These are phyloP conservation scores for Chrysolophus pictus DNA, from an alignment of 2,797 vertebrate genomes.

Conservation along the genomic window DNA sequence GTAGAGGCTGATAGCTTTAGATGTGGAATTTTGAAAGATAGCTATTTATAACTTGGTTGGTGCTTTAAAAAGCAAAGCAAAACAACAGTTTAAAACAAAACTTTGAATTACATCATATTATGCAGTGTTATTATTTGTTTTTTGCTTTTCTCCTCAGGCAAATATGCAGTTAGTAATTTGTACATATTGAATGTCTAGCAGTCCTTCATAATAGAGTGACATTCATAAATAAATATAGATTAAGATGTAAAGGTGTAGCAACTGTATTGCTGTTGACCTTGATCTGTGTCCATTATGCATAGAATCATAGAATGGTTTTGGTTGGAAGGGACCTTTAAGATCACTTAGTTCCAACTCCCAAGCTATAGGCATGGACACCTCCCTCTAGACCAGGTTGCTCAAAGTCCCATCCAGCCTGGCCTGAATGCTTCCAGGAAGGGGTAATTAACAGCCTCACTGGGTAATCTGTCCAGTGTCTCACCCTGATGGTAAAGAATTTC, in stretches of 20 bases:
- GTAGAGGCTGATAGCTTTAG: not conserved
- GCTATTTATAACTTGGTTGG: not conserved
- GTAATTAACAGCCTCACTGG: no score
- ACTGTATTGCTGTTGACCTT: not conserved
- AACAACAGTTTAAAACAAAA: not conserved
- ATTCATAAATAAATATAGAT: not conserved
- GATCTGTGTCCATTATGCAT: not conserved
- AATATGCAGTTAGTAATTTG: rapidly evolving
- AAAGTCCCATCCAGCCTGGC: no score
- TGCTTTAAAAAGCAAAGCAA: not conserved
- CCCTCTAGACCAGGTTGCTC: no score
- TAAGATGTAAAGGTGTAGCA: not conserved
- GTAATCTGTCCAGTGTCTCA: no score
- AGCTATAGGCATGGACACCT: no score
- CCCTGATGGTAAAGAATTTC: no score
- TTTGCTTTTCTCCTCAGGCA: not conserved
- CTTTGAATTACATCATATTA: not conserved
- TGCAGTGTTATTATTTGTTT: not conserved
- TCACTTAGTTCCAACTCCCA: no score
- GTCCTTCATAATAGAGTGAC: not conserved
- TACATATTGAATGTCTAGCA: not conserved
- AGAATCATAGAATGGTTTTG: no score
- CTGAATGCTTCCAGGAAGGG: no score
- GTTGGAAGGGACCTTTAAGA: no score
- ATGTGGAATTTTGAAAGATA: not conserved